Evolutionary conservation across 2,113 vertebrate species (phyloP).

Genomic region (Oreotrochilus melanogaster): DNA sequence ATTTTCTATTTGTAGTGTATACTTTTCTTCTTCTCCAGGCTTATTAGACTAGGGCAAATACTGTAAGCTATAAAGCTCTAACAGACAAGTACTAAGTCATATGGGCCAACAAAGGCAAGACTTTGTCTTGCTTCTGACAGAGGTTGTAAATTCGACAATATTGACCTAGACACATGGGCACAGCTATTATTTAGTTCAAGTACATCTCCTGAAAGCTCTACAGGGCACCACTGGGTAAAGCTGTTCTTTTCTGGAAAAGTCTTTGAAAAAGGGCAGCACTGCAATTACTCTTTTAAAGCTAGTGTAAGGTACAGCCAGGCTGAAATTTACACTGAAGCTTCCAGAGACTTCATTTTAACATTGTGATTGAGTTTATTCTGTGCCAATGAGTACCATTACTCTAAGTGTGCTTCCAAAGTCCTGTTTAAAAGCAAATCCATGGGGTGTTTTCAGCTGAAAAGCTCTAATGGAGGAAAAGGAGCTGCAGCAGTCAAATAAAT

Average conservation of each 20-base stretch:
- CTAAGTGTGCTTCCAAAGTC: background rate
- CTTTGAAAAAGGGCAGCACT: background rate
- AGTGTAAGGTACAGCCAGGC: background rate
- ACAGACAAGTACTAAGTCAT: background rate
- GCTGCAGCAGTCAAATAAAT: slow-evolving; percentile 12
- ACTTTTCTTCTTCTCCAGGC: background rate
- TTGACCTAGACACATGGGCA: slow-evolving; percentile 15
- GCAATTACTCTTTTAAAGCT: background rate
- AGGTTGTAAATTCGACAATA: slow-evolving; percentile 30
- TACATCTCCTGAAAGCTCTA: background rate
- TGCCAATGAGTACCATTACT: slow-evolving; percentile 6
- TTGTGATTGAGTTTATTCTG: slow-evolving; percentile 35
- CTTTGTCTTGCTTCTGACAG: slow-evolving; percentile 41
- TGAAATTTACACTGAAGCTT: background rate
- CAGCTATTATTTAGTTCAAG: slow-evolving; percentile 26
- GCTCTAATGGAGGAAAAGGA: background rate
- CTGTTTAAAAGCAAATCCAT: slow-evolving; percentile 22
- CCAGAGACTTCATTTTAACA: slow-evolving; percentile 1
- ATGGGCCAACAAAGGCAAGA: background rate
- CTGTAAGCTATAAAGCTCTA: background rate
- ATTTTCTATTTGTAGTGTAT: background rate
- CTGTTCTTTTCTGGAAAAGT: background rate
- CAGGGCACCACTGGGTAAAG: background rate
- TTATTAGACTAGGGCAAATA: background rate
- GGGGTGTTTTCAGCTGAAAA: slow-evolving; percentile 25